Conservation (phyloP, 2,888 invertebrate species). For the Pyrrhosoma nymphula region DNA sequence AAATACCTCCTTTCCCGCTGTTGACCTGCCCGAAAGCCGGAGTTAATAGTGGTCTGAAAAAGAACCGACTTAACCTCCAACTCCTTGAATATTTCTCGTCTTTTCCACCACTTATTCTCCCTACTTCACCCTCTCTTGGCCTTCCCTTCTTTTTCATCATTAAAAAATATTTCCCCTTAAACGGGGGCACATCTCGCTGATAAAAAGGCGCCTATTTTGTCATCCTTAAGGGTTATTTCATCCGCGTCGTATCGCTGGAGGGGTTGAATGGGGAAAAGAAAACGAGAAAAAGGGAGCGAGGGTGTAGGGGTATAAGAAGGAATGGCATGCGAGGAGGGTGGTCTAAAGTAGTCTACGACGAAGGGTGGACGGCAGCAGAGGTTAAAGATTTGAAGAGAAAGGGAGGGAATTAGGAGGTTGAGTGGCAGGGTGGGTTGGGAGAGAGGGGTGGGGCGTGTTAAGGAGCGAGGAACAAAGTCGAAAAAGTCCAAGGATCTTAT, state of each 20-base stretch:
- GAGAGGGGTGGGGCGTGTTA: neutral
- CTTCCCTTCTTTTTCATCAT: neutral
- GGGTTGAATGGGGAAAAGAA: neutral
- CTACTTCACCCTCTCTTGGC: neutral
- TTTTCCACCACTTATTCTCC: too few relatives aligned
- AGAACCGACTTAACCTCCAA: conserved; percentile 38
- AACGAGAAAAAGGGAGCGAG: neutral
- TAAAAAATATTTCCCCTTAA: conserved; percentile 61
- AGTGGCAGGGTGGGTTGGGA: neutral
- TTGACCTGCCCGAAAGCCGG: conserved; percentile 60
- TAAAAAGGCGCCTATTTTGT: conserved; percentile 60
- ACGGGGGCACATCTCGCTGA: conserved; percentile 50
- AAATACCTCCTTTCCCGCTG: conserved; percentile 42
- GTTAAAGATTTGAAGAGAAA: neutral
- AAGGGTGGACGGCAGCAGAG: neutral
- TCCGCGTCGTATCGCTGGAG: neutral
- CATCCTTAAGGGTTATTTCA: conserved; percentile 65
- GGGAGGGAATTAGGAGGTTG: neutral
- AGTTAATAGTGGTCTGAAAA: conserved; percentile 58
- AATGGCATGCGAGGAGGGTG: neutral
- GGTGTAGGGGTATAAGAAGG: neutral
- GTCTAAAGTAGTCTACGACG: neutral
- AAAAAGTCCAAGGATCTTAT: conserved; percentile 52
- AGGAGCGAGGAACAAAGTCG: neutral
- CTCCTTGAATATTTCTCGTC: neutral